Percentiles rank a stretch among this genome's conserved stretches.
phyloP scores from a whole-genome alignment of 2,888 invertebrate genomes.

The Suillia variegata region DNA sequence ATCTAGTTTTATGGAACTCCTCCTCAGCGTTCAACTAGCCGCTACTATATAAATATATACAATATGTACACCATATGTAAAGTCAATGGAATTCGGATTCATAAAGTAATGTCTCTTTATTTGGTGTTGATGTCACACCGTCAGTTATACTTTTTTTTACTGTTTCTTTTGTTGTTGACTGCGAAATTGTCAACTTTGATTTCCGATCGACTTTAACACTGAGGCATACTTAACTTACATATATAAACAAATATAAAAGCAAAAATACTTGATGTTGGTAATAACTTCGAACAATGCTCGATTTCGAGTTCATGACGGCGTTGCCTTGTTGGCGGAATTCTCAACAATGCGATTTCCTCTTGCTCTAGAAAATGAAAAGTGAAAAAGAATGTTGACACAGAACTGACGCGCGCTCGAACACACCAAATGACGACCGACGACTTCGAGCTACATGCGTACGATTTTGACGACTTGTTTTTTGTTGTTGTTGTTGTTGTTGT shows the following conservation, averaged over 20 bases:
- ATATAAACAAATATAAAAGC: constrained; percentile 12
- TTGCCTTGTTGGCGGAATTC: constrained; percentile 18
- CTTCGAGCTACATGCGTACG: too few relatives aligned
- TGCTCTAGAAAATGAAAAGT: constrained; percentile 40
- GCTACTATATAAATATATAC: too few relatives aligned
- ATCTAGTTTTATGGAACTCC: neutral
- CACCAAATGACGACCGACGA: constrained; percentile 37
- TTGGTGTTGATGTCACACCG: neutral
- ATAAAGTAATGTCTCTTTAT: neutral
- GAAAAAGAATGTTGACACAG: constrained; percentile 45
- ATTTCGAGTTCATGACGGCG: neutral
- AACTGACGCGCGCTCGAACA: constrained; percentile 19
- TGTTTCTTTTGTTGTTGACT: constrained; percentile 10
- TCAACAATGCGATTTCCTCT: constrained; percentile 26
- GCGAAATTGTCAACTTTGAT: constrained; percentile 21
- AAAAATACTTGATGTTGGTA: too few relatives aligned
- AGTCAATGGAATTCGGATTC: neutral
- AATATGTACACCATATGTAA: too few relatives aligned
- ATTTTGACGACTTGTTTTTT: too few relatives aligned
- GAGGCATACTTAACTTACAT: too few relatives aligned
- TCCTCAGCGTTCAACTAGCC: neutral
- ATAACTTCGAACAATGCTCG: constrained; percentile 3
- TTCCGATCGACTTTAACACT: constrained; percentile 19
- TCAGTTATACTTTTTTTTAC: too few relatives aligned
- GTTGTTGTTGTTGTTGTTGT: too few relatives aligned